These are phyloP conservation scores for Calliopum simillimum DNA, from an alignment of 2,888 invertebrate species.

Conservation along the genomic window DNA sequence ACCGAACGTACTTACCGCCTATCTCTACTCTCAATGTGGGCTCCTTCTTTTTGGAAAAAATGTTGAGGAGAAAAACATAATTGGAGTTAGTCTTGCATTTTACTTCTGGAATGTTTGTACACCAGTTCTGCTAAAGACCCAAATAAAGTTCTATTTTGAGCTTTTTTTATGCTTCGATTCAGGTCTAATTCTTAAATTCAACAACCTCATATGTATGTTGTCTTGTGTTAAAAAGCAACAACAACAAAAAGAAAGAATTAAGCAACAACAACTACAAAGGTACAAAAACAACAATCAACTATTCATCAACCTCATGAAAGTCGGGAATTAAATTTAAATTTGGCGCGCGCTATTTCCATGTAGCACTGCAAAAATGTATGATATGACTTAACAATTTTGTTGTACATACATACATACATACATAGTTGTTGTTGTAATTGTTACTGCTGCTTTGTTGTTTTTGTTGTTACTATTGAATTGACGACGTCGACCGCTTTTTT, in stretches of 20 bases:
- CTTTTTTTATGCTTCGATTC: no score
- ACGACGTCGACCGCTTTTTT: slow-evolving; percentile 49
- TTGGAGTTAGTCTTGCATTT: no score
- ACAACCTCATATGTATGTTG: no score
- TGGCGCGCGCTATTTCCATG: slow-evolving; percentile 30
- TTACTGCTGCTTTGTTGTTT: slow-evolving; percentile 34
- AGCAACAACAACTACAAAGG: slow-evolving; percentile 18
- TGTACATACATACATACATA: slow-evolving; percentile 16
- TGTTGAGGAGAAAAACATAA: no score
- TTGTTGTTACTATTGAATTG: slow-evolving; percentile 46
- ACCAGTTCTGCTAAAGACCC: no score
- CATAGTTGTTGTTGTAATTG: slow-evolving; percentile 26
- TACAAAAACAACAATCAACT: slow-evolving; percentile 30
- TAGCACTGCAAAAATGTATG: slow-evolving; percentile 24
- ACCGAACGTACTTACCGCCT: no score
- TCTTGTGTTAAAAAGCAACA: background rate
- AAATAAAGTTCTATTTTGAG: no score
- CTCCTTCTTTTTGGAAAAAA: no score
- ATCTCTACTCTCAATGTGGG: no score
- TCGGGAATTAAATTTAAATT: slow-evolving; percentile 45
- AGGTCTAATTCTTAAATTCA: no score
- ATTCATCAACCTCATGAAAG: slow-evolving; percentile 33
- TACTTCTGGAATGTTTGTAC: no score
- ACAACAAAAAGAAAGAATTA: background rate
- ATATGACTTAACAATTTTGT: slow-evolving; percentile 39